Percentiles rank a stretch among this genome's conserved stretches.
Conservation (phyloP, 1,140 invertebrate genomes). For the Harlomillsia oculata region DNA sequence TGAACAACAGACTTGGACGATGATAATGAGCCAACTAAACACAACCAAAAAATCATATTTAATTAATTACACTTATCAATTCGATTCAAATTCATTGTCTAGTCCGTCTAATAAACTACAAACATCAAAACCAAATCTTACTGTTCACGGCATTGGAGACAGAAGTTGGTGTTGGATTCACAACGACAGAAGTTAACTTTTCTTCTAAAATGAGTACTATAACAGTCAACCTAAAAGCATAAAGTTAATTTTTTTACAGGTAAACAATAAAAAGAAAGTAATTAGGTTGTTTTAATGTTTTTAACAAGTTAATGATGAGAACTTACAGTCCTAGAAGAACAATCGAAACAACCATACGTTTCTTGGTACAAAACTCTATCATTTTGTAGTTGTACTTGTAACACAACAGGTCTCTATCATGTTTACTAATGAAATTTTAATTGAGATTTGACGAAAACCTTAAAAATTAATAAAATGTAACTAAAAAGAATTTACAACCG, state of each 20-base stretch:
- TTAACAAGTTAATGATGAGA: no score
- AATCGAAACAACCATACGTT: slow-evolving; percentile 32
- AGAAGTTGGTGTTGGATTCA: slow-evolving; percentile 16
- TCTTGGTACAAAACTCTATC: slow-evolving; percentile 33
- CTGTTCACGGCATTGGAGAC: no score
- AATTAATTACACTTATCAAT: neutral
- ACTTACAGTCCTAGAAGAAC: slow-evolving; percentile 32
- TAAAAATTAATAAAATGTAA: no score
- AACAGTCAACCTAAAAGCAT: slow-evolving; percentile 52
- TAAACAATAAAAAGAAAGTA: no score
- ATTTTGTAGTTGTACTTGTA: no score
- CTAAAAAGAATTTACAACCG: no score
- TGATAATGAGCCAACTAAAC: neutral
- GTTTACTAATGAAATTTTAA: no score
- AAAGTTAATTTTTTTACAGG: no score
- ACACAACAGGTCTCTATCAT: no score
- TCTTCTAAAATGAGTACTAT: slow-evolving; percentile 62
- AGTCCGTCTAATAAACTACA: neutral
- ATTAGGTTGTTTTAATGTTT: no score
- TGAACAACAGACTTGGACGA: neutral
- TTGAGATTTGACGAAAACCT: no score
- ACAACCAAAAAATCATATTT: neutral
- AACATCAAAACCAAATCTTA: neutral
- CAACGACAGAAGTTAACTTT: slow-evolving; percentile 16
- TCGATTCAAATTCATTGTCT: neutral